Evolutionary conservation across 2,888 invertebrate genomes (phyloP).

Genomic region (Didymodactylos carnosus): DNA sequence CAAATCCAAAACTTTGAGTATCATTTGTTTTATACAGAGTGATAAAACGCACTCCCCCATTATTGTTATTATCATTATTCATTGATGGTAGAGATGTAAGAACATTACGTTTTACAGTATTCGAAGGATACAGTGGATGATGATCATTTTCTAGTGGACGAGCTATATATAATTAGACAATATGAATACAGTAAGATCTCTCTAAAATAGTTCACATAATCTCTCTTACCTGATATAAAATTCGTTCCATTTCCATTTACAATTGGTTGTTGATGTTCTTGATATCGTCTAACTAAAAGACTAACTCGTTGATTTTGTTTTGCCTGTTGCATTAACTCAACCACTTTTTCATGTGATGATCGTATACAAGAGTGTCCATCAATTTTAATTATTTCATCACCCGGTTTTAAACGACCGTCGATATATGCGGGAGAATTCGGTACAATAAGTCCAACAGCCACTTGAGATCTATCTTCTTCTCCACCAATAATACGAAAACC

Average conservation of each 20-base stretch:
- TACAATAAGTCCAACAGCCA: constrained; percentile 86
- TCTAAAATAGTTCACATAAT: no score
- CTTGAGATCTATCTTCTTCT: constrained; percentile 84
- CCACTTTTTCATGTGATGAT: constrained; percentile 76
- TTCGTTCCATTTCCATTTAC: no score
- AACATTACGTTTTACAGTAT: no score
- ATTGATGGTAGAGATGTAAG: background rate
- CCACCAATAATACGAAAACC: constrained; percentile 95
- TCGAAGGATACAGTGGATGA: background rate
- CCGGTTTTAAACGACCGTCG: constrained; percentile 68
- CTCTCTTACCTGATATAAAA: no score
- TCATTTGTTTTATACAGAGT: constrained; percentile 41
- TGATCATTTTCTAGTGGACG: constrained; percentile 3
- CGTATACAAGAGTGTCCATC: constrained; percentile 63
- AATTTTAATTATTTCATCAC: constrained; percentile 80
- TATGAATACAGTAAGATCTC: no score
- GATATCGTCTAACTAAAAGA: constrained; percentile 49
- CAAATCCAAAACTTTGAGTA: constrained; percentile 93
- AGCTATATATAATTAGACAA: no score
- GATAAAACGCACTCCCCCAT: background rate
- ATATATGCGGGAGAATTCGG: constrained; percentile 78
- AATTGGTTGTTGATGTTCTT: constrained; percentile 11
- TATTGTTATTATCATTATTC: no score
- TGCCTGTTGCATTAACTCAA: constrained; percentile 70
- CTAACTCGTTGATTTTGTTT: constrained; percentile 67